Percentiles rank a stretch among this genome's conserved stretches.
Conservation (phyloP, 2,113 vertebrate species). For the Ginglymostoma cirratum region DNA sequence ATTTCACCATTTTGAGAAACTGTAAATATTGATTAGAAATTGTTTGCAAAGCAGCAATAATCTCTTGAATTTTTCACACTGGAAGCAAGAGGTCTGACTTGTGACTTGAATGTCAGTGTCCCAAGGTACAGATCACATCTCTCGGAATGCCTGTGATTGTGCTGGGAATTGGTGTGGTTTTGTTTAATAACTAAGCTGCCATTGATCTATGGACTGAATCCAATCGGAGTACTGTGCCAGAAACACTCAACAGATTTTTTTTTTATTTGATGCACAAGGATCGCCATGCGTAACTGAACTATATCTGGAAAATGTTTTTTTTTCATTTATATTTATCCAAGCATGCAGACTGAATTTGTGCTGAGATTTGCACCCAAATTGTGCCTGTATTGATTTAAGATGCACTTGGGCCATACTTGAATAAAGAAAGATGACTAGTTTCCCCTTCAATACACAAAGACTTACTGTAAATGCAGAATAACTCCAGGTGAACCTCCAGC, state of each 20-base stretch:
- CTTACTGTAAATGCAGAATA: background rate
- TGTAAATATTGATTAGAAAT: background rate
- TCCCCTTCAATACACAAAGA: background rate
- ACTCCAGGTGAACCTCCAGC: background rate
- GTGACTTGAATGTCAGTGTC: conserved; percentile 17
- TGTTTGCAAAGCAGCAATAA: too few relatives aligned
- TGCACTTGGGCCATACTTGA: background rate
- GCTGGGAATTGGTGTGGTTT: conserved; percentile 21
- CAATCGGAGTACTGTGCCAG: conserved; percentile 18
- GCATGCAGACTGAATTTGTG: too few relatives aligned
- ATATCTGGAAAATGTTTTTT: background rate
- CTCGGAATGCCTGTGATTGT: conserved; percentile 33
- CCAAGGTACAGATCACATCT: conserved; percentile 23
- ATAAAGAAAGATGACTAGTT: background rate
- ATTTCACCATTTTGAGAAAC: background rate
- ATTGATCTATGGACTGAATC: conserved; percentile 31
- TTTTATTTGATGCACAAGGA: background rate
- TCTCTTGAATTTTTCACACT: background rate
- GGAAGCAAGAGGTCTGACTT: conserved; percentile 4
- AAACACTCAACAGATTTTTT: conserved; percentile 3
- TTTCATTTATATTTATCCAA: too few relatives aligned
- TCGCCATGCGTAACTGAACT: background rate
- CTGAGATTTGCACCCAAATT: background rate
- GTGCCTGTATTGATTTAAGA: background rate
- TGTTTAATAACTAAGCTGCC: conserved; percentile 29